These are phyloP conservation scores for Temnothorax ravouxi DNA, from an alignment of 2,888 invertebrate genomes.

Conservation along the genomic window DNA sequence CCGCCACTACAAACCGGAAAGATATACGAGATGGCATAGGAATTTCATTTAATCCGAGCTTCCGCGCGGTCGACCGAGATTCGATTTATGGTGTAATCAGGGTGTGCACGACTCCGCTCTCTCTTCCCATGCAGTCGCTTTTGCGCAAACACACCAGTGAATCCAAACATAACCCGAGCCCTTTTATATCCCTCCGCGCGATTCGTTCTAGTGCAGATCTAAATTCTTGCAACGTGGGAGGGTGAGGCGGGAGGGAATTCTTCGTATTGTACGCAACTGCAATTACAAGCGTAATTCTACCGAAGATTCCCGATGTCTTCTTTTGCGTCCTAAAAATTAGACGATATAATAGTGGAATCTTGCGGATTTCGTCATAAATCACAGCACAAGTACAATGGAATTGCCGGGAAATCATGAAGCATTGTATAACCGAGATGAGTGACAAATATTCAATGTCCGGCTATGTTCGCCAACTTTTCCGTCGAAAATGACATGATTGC, in stretches of 20 bases:
- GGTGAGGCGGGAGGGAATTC: constrained; percentile 62
- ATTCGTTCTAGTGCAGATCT: constrained; percentile 45
- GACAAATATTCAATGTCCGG: constrained; percentile 16
- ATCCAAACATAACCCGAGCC: constrained; percentile 64
- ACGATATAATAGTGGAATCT: neutral
- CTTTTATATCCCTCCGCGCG: constrained; percentile 58
- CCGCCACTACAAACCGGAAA: constrained; percentile 76
- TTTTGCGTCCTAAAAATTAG: constrained; percentile 18
- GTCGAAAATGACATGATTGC: neutral
- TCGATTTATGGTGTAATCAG: constrained; percentile 85
- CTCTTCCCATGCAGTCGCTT: constrained; percentile 65
- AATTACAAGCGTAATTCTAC: constrained; percentile 60
- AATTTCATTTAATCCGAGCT: constrained; percentile 84
- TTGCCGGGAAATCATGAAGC: neutral
- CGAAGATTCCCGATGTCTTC: constrained; percentile 59
- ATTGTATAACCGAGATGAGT: no score
- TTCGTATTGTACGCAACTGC: constrained; percentile 60
- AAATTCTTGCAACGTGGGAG: constrained; percentile 60
- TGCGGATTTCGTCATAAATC: neutral
- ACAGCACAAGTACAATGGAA: no score
- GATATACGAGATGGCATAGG: constrained; percentile 84
- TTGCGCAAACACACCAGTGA: constrained; percentile 58
- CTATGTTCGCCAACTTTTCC: neutral
- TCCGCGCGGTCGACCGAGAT: constrained; percentile 83
- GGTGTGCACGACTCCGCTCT: constrained; percentile 65